A percentile compares a stretch with the other conserved stretches of the same genome.
phyloP scores from a whole-genome alignment of 92 coral and sea anemone genomes.

The Palythoa heliodiscus region DNA sequence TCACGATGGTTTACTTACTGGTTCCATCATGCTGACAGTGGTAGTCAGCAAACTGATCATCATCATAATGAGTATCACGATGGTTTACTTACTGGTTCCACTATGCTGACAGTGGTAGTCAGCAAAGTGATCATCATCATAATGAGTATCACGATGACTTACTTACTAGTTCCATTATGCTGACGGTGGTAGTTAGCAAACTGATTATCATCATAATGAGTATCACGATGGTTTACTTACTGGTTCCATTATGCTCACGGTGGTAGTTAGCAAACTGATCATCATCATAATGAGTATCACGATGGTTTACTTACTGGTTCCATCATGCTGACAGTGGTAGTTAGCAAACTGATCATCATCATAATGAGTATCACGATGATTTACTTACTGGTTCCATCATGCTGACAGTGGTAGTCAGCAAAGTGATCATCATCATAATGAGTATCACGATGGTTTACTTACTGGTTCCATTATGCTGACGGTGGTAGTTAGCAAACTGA shows the following conservation, averaged over 20 bases:
- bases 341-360: neutral
- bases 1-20: too few relatives aligned
- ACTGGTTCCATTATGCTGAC: constrained; percentile 95
- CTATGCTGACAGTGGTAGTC: too few relatives aligned
- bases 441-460: constrained; percentile 23
- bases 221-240: too few relatives aligned
- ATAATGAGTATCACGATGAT: neutral
- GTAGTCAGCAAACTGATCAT: neutral
- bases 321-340: neutral
- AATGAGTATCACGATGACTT: too few relatives aligned
- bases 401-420: constrained; percentile 90
- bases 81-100: too few relatives aligned
- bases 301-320: too few relatives aligned
- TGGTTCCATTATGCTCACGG: too few relatives aligned
- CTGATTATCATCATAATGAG: too few relatives aligned
- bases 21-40: neutral
- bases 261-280: neutral
- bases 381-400: constrained; percentile 90
- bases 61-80: neutral
- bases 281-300: neutral
- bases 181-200: too few relatives aligned
- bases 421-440: neutral
- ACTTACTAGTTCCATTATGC: too few relatives aligned
- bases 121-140: too few relatives aligned
- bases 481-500: constrained; percentile 82